Conservation (phyloP, 2,797 vertebrate species). For the Remorina albescens region DNA sequence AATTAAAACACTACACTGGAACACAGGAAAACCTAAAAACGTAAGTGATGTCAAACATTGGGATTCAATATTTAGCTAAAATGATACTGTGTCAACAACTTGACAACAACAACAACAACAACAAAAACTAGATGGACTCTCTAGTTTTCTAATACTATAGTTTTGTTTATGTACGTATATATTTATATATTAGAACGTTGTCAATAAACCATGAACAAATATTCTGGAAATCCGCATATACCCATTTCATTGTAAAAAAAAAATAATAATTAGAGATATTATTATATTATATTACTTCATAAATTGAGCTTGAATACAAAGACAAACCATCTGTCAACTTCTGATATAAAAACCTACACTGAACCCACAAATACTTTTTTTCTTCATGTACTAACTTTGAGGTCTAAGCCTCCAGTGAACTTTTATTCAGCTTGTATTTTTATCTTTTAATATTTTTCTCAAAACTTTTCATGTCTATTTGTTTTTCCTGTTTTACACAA, state of each 20-base stretch:
- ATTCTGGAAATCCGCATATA: neutral
- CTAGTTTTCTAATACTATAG: too few species aligned
- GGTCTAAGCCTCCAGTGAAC: neutral
- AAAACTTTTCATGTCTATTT: neutral
- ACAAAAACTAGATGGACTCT: too few species aligned
- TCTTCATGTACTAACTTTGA: slow-evolving; percentile 9
- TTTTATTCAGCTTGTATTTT: slow-evolving; percentile 7
- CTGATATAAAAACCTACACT: slow-evolving; percentile 4
- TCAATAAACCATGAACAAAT: neutral
- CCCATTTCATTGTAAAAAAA: neutral
- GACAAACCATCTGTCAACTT: slow-evolving; percentile 7
- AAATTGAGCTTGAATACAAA: slow-evolving; percentile 2
- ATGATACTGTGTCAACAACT: neutral
- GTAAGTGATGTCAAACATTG: neutral
- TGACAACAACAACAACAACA: too few species aligned
- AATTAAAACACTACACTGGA: neutral
- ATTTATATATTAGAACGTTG: neutral
- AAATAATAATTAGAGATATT: neutral
- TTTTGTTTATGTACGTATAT: too few species aligned
- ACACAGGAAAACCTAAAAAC: neutral
- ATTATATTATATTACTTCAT: neutral
- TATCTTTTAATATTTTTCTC: slow-evolving; percentile 5
- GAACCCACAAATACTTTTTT: slow-evolving; percentile 17
- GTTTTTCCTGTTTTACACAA: slow-evolving; percentile 8
- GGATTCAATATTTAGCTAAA: slow-evolving; percentile 13